phyloP scores from a whole-genome alignment of 2,888 invertebrate genomes.

The Epistrophe eligans region DNA sequence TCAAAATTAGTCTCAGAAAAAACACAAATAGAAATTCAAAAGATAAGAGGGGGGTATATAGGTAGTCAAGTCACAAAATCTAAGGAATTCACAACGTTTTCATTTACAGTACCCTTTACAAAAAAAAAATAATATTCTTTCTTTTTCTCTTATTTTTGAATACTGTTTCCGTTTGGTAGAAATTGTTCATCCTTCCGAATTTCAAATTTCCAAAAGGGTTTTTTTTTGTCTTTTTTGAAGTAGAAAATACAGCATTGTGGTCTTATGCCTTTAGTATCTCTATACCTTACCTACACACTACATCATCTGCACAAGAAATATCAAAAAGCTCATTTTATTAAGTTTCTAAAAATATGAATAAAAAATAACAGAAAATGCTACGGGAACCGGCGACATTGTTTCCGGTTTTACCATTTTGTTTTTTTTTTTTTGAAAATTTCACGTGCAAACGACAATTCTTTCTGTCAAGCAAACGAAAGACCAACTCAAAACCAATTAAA shows the following conservation, averaged over 20 bases:
- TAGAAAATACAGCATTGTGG: constrained; percentile 13
- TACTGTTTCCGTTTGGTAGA: constrained; percentile 17
- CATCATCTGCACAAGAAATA: neutral
- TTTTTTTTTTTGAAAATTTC: constrained; percentile 2
- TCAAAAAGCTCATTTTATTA: constrained; percentile 25
- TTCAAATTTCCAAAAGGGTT: neutral
- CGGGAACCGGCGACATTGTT: constrained; percentile 68
- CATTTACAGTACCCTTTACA: neutral
- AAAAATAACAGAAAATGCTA: constrained; percentile 15
- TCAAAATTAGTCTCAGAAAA: constrained; percentile 6
- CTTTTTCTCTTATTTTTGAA: neutral
- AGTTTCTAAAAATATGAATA: neutral
- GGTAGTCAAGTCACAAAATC: neutral
- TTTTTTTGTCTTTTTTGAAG: constrained; percentile 2
- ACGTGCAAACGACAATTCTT: constrained; percentile 27
- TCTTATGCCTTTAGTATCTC: neutral
- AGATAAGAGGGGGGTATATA: neutral
- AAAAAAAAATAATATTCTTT: neutral
- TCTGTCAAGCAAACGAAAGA: neutral
- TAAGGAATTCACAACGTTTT: neutral
- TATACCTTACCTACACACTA: neutral
- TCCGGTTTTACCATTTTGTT: constrained; percentile 47
- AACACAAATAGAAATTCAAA: neutral
- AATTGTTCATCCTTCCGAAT: constrained; percentile 18
- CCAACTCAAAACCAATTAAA: constrained; percentile 61